phyloP scores from a whole-genome alignment of 2,113 vertebrate species.

The Scomber colias region DNA sequence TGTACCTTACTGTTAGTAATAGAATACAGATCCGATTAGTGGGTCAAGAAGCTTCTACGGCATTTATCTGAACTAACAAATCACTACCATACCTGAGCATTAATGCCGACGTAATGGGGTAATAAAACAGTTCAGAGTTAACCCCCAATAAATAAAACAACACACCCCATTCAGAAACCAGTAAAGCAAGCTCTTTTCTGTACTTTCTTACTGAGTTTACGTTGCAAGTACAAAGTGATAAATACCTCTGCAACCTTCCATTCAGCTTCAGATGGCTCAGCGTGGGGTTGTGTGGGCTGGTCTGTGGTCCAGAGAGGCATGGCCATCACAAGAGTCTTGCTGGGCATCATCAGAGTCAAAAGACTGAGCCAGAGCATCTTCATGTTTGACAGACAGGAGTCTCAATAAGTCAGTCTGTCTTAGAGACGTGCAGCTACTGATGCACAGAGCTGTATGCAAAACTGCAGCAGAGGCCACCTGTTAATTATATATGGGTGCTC shows the following conservation, averaged over 20 bases:
- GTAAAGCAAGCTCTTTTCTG: background rate
- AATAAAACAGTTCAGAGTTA: background rate
- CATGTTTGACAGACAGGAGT: slow-evolving; percentile 14
- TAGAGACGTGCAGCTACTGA: slow-evolving; percentile 2
- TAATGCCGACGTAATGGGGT: background rate
- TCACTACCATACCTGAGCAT: background rate
- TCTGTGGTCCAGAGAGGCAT: slow-evolving; percentile 30
- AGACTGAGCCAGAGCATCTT: slow-evolving; percentile 62
- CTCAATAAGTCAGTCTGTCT: background rate
- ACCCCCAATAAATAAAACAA: background rate
- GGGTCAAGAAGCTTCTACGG: slow-evolving; percentile 18
- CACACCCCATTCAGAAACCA: background rate
- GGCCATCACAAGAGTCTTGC: slow-evolving; percentile 2
- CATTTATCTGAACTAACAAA: background rate
- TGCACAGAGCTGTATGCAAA: slow-evolving; percentile 31
- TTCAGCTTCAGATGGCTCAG: slow-evolving; percentile 53
- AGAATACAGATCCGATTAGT: background rate
- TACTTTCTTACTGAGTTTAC: background rate
- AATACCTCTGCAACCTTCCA: slow-evolving; percentile 76
- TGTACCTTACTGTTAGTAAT: background rate
- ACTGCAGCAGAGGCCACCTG: slow-evolving; percentile 59
- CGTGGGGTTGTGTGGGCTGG: background rate
- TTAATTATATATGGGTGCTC: slow-evolving; percentile 62
- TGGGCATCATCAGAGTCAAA: slow-evolving; percentile 33
- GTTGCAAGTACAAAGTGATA: background rate